phyloP scores from a whole-genome alignment of 1,140 invertebrate genomes.

The Conopomorpha cramerella region DNA sequence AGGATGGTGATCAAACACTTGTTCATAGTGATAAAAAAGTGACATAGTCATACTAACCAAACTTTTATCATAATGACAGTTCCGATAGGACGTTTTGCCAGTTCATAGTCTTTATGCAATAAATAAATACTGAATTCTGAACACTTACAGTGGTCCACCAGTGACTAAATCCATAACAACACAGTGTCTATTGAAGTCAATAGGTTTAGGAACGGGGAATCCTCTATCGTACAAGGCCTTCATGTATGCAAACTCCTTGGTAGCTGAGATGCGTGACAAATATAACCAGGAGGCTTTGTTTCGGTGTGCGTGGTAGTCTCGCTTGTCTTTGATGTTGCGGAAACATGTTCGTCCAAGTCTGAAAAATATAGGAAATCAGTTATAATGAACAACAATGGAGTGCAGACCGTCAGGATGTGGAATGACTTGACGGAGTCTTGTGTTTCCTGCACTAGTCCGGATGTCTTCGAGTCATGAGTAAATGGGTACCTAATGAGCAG shows the following conservation, averaged over 20 bases:
- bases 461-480: too few species aligned
- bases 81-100: too few species aligned
- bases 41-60: too few species aligned
- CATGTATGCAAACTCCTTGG: conserved; percentile 98
- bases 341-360: conserved; percentile 94
- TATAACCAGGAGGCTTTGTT: conserved; percentile 95
- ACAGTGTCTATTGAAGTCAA: conserved; percentile 95
- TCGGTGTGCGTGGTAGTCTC: conserved; percentile 95
- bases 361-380: too few species aligned
- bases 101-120: not conserved
- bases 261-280: conserved; percentile 94
- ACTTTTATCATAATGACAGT: too few species aligned
- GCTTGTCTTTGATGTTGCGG: conserved; percentile 93
- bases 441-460: too few species aligned
- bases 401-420: too few species aligned
- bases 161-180: conserved; percentile 94
- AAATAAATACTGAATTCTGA: conserved; percentile 3
- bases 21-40: too few species aligned
- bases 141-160: conserved; percentile 73
- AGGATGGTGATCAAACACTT: too few species aligned
- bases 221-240: conserved; percentile 87
- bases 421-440: too few species aligned
- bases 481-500: too few species aligned
- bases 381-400: too few species aligned
- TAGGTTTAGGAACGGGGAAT: conserved; percentile 94